Base-by-base conservation (phyloP, 2,888 invertebrate species). In the Timandra comae region DNA sequence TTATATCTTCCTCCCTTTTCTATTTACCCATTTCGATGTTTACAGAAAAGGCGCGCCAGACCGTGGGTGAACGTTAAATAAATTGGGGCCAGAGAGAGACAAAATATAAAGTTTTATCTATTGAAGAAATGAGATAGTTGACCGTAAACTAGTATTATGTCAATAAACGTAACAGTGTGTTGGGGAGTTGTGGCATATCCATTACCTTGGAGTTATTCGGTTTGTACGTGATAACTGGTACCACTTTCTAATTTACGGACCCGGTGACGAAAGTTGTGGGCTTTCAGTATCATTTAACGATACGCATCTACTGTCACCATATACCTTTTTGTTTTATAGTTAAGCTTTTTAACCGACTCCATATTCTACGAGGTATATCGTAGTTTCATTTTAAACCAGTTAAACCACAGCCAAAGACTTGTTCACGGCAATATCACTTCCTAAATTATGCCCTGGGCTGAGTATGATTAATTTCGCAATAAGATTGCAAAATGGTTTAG, bases 21-120 rank as follows among this genome's bases (percentile, higher is more conserved):
- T 84, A 82, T 84, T 82, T 82, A 68, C 67, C 62, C 70, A 79
- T 79, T 74, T 70, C 72, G 61, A 63, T 85, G 80, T 85, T 84
- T 82, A 81, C 80, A 70, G 63, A 73, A 76, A 77, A 80, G 80
- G 75, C 81, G 76, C 70, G 72, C 59, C 71, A 52, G 63, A 70
- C 75, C 78, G 80, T 81, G 81, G 84, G 84, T 76, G 80, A 63
- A 57, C 62, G 67, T 63, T 61, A 60, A 74, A 78, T 78, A 78
- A 77, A 80, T 81, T 81, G 68, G 81, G 76, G 72, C 63, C 43
- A 64, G 81, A 81, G 50, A 65, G 78, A 73, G 82, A 84, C 68
- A 72, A 72, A 74, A 72, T 64, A 62, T 52, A 36, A 54, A 53
- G 53, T 56, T 57, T 56, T 52, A 54, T 65, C 63, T 67, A 65